Percentiles rank a stretch among this genome's conserved stretches.
Conservation (phyloP, 2,888 invertebrate genomes). For the Cheilosia grossa region DNA sequence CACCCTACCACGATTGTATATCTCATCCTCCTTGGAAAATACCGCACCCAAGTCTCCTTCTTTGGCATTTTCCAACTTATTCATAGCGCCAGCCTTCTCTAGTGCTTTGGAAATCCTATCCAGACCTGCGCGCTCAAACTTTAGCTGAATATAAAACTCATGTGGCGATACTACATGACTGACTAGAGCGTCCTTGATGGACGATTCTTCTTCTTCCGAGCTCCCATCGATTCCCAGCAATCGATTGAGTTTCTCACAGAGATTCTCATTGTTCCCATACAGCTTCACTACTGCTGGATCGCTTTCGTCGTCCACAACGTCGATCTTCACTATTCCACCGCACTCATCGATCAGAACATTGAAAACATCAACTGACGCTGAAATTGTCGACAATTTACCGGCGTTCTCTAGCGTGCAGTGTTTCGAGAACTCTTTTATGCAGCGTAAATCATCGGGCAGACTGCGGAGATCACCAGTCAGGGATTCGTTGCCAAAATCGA, state of each 20-base stretch:
- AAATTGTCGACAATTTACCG: conserved; percentile 82
- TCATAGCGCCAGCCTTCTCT: conserved; percentile 77
- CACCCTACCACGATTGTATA: conserved; percentile 92
- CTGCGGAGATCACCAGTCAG: conserved; percentile 85
- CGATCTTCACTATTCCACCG: conserved; percentile 78
- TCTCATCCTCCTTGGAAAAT: conserved; percentile 86
- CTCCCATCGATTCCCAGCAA: conserved; percentile 76
- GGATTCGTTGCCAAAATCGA: conserved; percentile 88
- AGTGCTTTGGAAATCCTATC: conserved; percentile 78
- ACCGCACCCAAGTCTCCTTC: conserved; percentile 63
- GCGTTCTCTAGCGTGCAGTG: conserved; percentile 86
- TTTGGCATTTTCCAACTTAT: conserved; percentile 48
- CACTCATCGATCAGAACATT: conserved; percentile 79
- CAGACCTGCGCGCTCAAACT: conserved; percentile 80
- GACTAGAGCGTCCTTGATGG: conserved; percentile 78
- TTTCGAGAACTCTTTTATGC: conserved; percentile 85
- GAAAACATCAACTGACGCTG: conserved; percentile 78
- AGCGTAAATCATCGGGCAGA: conserved; percentile 85
- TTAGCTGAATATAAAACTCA: conserved; percentile 89
- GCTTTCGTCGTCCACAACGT: conserved; percentile 76
- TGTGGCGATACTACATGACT: conserved; percentile 87
- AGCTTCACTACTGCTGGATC: conserved; percentile 78
- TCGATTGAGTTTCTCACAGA: conserved; percentile 78
- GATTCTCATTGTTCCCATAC: conserved; percentile 77
- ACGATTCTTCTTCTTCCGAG: conserved; percentile 25